Conservation (phyloP, 2,888 invertebrate genomes). For the Apotomis turbidana region DNA sequence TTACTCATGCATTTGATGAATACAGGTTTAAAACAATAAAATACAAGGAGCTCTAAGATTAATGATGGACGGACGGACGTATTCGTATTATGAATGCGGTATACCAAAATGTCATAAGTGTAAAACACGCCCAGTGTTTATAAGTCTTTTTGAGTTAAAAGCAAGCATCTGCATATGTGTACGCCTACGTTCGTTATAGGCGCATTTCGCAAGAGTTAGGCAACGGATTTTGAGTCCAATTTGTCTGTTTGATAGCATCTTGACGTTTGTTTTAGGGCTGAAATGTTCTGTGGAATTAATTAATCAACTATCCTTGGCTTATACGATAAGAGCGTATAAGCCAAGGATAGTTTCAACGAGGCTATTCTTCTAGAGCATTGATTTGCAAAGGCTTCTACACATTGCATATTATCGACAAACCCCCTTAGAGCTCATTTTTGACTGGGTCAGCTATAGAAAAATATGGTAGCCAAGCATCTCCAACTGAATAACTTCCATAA, state of each 20-base stretch:
- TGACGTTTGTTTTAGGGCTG: conserved; percentile 30
- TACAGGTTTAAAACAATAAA: conserved; percentile 39
- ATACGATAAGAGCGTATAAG: no score
- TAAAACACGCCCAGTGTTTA: neutral
- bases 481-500: no score
- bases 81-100: conserved; percentile 31
- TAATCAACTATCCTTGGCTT: neutral
- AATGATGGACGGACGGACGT: conserved; percentile 35
- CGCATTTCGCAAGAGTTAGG: conserved; percentile 32
- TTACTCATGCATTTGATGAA: conserved; percentile 35
- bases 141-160: neutral
- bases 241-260: conserved; percentile 45
- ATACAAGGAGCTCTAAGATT: conserved; percentile 39
- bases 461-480: no score
- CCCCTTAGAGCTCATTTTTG: no score
- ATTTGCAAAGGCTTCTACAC: no score
- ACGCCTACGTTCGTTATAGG: conserved; percentile 17
- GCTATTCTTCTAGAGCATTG: no score
- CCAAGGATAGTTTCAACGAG: no score
- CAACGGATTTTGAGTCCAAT: conserved; percentile 38
- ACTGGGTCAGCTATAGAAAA: no score
- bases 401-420: no score
- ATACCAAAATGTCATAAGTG: conserved; percentile 13
- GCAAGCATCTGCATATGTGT: conserved; percentile 17
- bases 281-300: conserved; percentile 14